These are phyloP conservation scores for Cataglyphis cursor DNA, from an alignment of 2,888 invertebrate genomes.

Conservation along the genomic window DNA sequence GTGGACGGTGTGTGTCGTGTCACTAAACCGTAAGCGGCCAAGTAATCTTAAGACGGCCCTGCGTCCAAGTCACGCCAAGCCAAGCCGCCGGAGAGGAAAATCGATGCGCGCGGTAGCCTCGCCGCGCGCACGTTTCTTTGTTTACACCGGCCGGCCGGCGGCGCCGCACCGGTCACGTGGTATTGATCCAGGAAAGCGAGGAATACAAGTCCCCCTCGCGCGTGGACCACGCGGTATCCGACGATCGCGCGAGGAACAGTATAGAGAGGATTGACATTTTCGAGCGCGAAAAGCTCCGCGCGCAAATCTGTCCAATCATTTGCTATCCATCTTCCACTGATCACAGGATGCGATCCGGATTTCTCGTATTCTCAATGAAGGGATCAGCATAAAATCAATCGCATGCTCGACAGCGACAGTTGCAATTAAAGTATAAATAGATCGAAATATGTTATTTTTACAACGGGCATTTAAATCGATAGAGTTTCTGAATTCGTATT, in stretches of 20 bases:
- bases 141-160: conserved; percentile 81
- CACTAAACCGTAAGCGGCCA: not conserved
- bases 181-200: conserved; percentile 73
- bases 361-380: not conserved
- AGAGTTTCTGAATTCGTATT: not conserved
- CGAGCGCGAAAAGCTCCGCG: not conserved
- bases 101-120: conserved; percentile 74
- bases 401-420: not conserved
- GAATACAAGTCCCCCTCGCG: conserved; percentile 50
- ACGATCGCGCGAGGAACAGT: conserved; percentile 55
- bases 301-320: conserved; percentile 8
- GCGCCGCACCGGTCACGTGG: conserved; percentile 71
- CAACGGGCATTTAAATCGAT: not conserved
- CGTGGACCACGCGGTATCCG: conserved; percentile 55
- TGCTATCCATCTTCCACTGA: not conserved
- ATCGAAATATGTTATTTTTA: not conserved
- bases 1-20: not conserved
- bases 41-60: conserved; percentile 34
- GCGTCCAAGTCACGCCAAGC: conserved; percentile 43
- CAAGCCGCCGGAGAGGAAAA: conserved; percentile 60
- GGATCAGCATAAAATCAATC: not conserved
- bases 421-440: not conserved
- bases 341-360: not conserved
- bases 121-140: conserved; percentile 85
- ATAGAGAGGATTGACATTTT: conserved; percentile 29